Base-by-base conservation (phyloP, 2,888 invertebrate genomes). In the Scrobipalpa costella region DNA sequence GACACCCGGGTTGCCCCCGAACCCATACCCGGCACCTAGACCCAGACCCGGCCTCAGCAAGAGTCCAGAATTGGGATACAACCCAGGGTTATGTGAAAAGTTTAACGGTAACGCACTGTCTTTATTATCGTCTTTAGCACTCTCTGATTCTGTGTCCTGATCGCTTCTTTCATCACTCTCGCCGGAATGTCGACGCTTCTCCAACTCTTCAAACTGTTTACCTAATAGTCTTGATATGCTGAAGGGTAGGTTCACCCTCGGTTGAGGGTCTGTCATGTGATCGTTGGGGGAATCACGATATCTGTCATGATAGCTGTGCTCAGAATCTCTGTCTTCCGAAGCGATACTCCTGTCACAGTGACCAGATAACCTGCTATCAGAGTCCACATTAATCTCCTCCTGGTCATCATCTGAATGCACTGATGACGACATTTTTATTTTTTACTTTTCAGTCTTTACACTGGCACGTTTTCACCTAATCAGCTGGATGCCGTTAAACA, bases 191-290 rank as follows among this genome's bases (percentile, higher is more conserved):
- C 92, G 79, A 64, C 92, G 84, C 68, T 92, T 91, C 44, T 92
- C 92, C 75, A 93, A 92, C 61, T 94, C 94, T 70, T 94, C 95
- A 72, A 94, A 94, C 70, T 94, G 95, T 85, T 95, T 95, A n/a
- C 95, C 95, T 77, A 96, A 88, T 75, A 96, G 92, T 76, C 96
- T 93, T 40, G 96, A 96, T 92, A 96, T 96, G 85, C 96, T 96
- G 89, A 96, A 96, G 64, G 96, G 95, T 72, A 96, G 78, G 50
- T 93, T 92, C 57, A 93, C 93, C 75, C 92, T 92, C 67, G 81
- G 93, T 74, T 84, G 92, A 17, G 90, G 91, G 73, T 78, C 91
- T 66, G 81, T 92, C 82, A 90, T 90, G 66, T 92, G 93, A n/a
- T 84, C 88, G 68, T 84, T 88, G 0, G 92, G 90, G 0, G 91